phyloP scores from a whole-genome alignment of 2,797 vertebrate genomes.

The Hipposideros larvatus region DNA sequence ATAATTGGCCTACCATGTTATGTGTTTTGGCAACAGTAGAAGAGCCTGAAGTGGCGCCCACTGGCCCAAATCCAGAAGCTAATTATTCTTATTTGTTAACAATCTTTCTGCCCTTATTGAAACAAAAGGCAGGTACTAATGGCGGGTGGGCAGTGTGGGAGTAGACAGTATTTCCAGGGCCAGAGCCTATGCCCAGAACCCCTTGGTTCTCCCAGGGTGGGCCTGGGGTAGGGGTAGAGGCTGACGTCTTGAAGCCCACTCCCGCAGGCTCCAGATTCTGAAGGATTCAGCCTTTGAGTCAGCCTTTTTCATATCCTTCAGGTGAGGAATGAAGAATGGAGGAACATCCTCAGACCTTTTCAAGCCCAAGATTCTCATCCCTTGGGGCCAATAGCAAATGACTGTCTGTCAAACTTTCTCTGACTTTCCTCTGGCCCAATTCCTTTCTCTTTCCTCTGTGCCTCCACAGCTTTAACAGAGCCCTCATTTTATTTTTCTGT shows the following conservation, averaged over 20 bases:
- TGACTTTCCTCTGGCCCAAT: not conserved
- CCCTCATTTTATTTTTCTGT: not conserved
- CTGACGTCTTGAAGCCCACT: not conserved
- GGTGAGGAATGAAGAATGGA: not conserved
- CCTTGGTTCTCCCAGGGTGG: no score
- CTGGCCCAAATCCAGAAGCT: constrained; percentile 53
- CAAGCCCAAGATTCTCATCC: not conserved
- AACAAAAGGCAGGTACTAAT: not conserved
- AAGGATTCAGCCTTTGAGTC: not conserved
- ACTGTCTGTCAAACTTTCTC: not conserved
- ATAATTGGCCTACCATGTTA: not conserved
- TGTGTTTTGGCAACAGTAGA: constrained; percentile 18
- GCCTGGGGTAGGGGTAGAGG: not conserved
- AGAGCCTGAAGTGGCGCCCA: constrained; percentile 4
- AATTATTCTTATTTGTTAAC: constrained; percentile 60
- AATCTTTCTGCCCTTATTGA: not conserved
- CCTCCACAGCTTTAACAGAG: not conserved
- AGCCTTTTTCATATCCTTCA: not conserved
- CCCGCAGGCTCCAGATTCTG: not conserved
- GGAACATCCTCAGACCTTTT: not conserved
- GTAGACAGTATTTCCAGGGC: not conserved
- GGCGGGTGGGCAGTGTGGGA: not conserved
- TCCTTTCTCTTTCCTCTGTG: not conserved
- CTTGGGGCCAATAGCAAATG: not conserved
- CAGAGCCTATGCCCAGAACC: not conserved